Base-by-base conservation (phyloP, 2,888 invertebrate genomes). In the Archaeoteleia sp. region DNA sequence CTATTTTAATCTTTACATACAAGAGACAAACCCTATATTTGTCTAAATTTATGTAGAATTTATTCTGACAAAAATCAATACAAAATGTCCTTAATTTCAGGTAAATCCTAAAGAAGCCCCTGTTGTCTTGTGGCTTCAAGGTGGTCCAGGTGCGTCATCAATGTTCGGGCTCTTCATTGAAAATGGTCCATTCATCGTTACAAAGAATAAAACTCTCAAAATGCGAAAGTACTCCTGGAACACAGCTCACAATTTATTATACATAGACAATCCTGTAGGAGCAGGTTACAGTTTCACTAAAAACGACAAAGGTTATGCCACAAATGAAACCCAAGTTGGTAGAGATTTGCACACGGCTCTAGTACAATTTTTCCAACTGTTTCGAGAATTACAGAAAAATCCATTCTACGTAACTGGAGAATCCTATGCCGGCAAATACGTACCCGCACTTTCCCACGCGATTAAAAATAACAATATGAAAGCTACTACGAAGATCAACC, bases 181-280 rank as follows among this genome's bases (percentile, higher is more conserved):
- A 86, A 93, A 95, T 80, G 94, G 97, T 0, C 96, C 96, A 0
- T 90, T 91, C 72, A 77, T 82, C 42, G 87, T 92, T 0, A 88
- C 88, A 42, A 72, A 73, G 4, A 84, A 84, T 32, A 79, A 87
- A 80, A 83, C 82, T 74, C 83, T 92, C 45, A 86, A 87, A 70
- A 86, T 89, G 68, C 88, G 95, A 30, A 89, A 92, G 74, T 92
- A 91, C 74, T 90, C 92, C 5, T 97, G 97, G 97, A 92, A 91
- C 53, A 86, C 89, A 30, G 90, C 90, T 6, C 94, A 94, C 82
- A 91, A 92, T 74, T 85, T 97, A 32, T 89, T 97, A 51, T 97
- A 94, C 82, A 93, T 97, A 54, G 97, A 97, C 83, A 97, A 95
- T 84, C 97, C 97, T 0, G 97, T 95, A 0, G 95, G 96, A 1